A percentile compares a stretch with the other conserved stretches of the same genome.
These are phyloP conservation scores for Axis porcinus DNA, from an alignment of 2,113 vertebrate species.

Conservation along the genomic window DNA sequence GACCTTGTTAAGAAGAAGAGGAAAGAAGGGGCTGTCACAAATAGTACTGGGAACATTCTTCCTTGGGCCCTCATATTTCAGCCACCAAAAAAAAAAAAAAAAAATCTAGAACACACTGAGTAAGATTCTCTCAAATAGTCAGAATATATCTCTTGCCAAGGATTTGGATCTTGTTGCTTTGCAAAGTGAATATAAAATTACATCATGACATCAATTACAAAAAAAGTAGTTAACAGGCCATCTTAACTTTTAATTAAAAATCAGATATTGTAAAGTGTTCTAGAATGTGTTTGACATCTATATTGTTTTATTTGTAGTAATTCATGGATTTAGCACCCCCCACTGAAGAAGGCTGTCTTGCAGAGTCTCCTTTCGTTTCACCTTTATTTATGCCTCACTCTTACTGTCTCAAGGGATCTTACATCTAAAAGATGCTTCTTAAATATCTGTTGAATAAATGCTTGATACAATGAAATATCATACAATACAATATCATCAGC, in stretches of 20 bases:
- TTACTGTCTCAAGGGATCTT: not conserved
- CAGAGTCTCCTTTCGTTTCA: not conserved
- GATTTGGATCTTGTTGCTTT: not conserved
- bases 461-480: not conserved
- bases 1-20: constrained; percentile 49
- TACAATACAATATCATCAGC: not conserved
- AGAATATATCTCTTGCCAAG: not conserved
- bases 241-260: constrained; percentile 4
- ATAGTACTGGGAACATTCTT: not conserved
- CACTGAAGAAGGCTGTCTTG: not conserved
- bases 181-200: constrained; percentile 25
- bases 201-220: not conserved
- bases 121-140: not conserved
- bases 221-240: not conserved
- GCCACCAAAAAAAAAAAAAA: not conserved
- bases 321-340: not conserved
- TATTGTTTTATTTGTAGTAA: not conserved
- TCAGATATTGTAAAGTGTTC: not conserved
- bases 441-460: not conserved
- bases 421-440: not conserved
- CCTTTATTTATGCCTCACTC: not conserved
- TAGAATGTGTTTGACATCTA: not conserved
- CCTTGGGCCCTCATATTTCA: not conserved
- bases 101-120: not conserved
- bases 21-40: not conserved